Base-by-base conservation (phyloP, 2,888 invertebrate genomes). In the Sinodicranocentrus sp. region DNA sequence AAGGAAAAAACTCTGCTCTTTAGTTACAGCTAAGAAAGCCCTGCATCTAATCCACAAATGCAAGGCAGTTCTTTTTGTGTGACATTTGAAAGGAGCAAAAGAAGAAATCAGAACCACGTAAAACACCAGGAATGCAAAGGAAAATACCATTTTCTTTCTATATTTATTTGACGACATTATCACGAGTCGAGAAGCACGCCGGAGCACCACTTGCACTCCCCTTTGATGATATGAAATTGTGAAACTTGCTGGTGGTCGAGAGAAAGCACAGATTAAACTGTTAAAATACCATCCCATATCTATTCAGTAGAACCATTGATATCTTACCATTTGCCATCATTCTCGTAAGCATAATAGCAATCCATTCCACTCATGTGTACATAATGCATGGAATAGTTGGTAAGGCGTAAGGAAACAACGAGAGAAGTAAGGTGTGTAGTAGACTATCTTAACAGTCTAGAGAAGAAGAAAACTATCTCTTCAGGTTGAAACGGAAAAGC, bases 221-320 rank as follows among this genome's bases (percentile, higher is more conserved):
- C 3, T 10, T 33, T 48, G n/a, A 48, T 48, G 48, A n/a, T 48
- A 48, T 15, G 48, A n/a, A 48, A 48, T 10, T 10, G 48, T 39
- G n/a, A 48, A 48, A 10, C n/a, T 13, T 13, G 5, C 39, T 39
- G 48, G 2, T 54, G 54, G 54, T 54, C 19, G 23, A 54, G 3
- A 17, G 48, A 48, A 57, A 63, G 17, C 33, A 33, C 5, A 63
- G 63, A 63, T 63, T 63, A 63, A 63, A 63, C 17, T 10, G 39
- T 39, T 63, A 63, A 63, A 63, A 28, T 28, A 28, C 57, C 57
- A 43, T 57, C 67, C 52, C 65, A 63, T 75, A 63, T 65, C 25
- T 61, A 75, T 75, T 75, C 75, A 25, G 59, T 52, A 63, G 63
- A 65, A 23, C 61, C 61, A 44, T 61, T 73, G 75, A 75, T 65